phyloP scores from a whole-genome alignment of 2,113 vertebrate species.

The Hirundichthys speculiger region DNA sequence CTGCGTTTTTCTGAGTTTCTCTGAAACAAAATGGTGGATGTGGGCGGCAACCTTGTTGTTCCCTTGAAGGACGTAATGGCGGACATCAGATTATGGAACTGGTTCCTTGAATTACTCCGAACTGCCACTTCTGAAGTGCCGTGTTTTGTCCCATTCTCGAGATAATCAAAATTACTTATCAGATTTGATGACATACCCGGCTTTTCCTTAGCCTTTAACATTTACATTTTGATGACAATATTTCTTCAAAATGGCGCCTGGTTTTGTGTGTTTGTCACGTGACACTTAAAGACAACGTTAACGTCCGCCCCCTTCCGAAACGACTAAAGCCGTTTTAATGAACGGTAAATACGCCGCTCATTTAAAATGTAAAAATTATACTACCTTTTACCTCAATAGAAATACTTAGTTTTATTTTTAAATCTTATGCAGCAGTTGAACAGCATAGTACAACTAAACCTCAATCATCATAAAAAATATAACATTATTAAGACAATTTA shows the following conservation, averaged over 20 bases:
- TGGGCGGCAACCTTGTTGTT: conserved; percentile 25
- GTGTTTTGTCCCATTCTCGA: fast-evolving
- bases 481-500: no score
- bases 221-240: neutral
- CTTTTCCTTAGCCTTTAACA: neutral
- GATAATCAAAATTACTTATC: fast-evolving
- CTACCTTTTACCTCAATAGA: no score
- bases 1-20: conserved; percentile 16
- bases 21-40: conserved; percentile 62
- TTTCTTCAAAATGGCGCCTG: conserved; percentile 69
- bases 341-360: no score
- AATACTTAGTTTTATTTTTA: no score
- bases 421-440: no score
- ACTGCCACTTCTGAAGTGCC: fast-evolving
- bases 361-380: no score
- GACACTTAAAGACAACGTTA: no score
- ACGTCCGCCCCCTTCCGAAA: no score
- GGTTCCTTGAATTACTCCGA: neutral
- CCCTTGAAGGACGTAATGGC: conserved; percentile 68
- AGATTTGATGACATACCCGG: fast-evolving
- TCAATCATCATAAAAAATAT: no score
- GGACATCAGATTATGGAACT: neutral
- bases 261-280: no score
- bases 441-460: no score
- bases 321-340: no score